phyloP scores from a whole-genome alignment of 1,140 invertebrate species.

The Sinella curviseta region DNA sequence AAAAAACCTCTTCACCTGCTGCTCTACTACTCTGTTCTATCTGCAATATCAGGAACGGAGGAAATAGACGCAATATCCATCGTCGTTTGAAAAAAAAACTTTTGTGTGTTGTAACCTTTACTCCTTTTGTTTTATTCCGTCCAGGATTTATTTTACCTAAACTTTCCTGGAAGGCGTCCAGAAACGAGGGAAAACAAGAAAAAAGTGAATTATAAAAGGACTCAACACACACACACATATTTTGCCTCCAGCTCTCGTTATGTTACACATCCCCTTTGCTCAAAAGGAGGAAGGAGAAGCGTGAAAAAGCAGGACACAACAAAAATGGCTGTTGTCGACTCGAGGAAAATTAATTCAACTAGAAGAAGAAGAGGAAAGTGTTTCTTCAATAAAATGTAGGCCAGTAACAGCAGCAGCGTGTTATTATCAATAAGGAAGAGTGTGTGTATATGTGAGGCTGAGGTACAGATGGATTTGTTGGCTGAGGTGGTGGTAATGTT shows the following conservation, averaged over 20 bases:
- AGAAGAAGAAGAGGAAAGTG: background rate
- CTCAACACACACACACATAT: background rate
- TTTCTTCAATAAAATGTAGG: background rate
- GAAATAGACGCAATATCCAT: background rate
- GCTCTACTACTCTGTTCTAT: background rate
- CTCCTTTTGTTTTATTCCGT: background rate
- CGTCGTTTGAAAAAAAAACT: background rate
- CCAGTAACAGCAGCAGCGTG: background rate
- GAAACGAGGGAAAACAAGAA: background rate
- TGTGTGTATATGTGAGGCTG: background rate
- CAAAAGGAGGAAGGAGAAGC: background rate
- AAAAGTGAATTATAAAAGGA: slow-evolving; percentile 19
- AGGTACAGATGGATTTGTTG: slow-evolving; percentile 6
- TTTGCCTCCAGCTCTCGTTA: background rate
- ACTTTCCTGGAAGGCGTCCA: slow-evolving; percentile 16
- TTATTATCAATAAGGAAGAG: background rate
- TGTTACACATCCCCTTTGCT: background rate
- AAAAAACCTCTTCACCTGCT: background rate
- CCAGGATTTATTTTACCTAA: slow-evolving; percentile 1
- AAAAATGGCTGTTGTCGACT: background rate
- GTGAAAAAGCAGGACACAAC: slow-evolving; percentile 9
- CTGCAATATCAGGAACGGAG: background rate
- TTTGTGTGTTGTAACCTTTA: background rate
- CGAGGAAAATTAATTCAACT: slow-evolving; percentile 20
- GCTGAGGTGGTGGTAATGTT: background rate